A percentile compares a stretch with the other conserved stretches of the same genome.
phyloP scores from a whole-genome alignment of 2,797 vertebrate species.

The Podarcis siculus region DNA sequence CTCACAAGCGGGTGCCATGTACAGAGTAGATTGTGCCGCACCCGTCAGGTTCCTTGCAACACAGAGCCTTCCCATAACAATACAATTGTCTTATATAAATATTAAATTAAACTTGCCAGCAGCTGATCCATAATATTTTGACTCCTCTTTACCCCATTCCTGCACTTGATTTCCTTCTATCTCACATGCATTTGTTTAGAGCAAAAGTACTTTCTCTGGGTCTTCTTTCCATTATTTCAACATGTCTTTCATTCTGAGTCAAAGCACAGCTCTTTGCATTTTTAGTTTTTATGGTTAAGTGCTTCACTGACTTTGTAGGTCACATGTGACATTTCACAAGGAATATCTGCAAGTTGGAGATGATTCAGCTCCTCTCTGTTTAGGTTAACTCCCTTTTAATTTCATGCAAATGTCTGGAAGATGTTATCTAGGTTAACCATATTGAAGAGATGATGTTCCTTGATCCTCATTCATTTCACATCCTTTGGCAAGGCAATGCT shows the following conservation, averaged over 20 bases:
- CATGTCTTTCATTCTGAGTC: conserved; percentile 26
- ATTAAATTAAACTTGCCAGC: not conserved
- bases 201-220: conserved; percentile 23
- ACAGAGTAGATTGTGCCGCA: not conserved
- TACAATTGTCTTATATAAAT: not conserved
- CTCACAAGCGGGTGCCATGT: not conserved
- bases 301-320: conserved; percentile 62
- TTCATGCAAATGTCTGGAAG: conserved; percentile 63
- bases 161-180: conserved; percentile 6
- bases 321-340: conserved; percentile 57
- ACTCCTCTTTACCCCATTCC: not conserved
- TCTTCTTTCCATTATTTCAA: conserved; percentile 43
- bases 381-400: conserved; percentile 61
- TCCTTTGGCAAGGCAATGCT: conserved; percentile 37
- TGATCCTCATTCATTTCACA: conserved; percentile 42
- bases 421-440: conserved; percentile 62
- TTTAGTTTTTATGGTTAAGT: conserved; percentile 62
- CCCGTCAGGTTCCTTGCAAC: too few relatives aligned
- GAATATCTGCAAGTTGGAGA: conserved; percentile 48
- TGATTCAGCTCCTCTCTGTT: conserved; percentile 52
- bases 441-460: conserved; percentile 40
- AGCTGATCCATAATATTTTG: conserved; percentile 8
- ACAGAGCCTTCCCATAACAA: not conserved
- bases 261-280: conserved; percentile 29
- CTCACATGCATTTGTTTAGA: conserved; percentile 28